phyloP scores from a whole-genome alignment of 2,888 invertebrate species.

The Imbricaverruca yamaguchii region DNA sequence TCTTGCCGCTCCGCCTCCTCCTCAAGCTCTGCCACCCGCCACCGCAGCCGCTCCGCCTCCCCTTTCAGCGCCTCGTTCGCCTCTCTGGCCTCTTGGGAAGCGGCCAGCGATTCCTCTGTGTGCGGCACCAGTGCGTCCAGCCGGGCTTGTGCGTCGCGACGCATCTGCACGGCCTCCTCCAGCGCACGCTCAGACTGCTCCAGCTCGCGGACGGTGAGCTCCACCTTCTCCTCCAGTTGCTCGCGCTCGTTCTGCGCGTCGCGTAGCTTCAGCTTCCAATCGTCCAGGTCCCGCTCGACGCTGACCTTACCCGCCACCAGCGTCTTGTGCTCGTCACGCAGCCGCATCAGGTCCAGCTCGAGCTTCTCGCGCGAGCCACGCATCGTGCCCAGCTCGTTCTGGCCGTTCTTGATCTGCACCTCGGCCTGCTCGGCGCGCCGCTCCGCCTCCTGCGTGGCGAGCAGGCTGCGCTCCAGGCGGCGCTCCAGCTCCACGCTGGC shows the following conservation, averaged over 20 bases:
- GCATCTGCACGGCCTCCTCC: not conserved
- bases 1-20: not conserved
- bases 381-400: slow-evolving; percentile 14
- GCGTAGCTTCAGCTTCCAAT: slow-evolving; percentile 12
- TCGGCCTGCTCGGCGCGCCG: slow-evolving; percentile 10
- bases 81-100: no score
- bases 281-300: not conserved
- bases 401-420: not conserved
- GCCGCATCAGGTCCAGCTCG: not conserved
- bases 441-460: slow-evolving; percentile 4
- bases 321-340: not conserved
- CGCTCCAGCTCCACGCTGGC: slow-evolving; percentile 12
- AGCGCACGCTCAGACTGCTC: not conserved
- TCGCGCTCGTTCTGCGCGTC: not conserved
- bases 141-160: not conserved
- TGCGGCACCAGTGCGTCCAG: not conserved
- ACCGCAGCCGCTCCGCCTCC: not conserved
- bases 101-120: not conserved
- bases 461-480: not conserved
- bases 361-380: not conserved
- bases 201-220: not conserved
- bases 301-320: not conserved
- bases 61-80: not conserved
- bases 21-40: not conserved
- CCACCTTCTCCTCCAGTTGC: not conserved